Evolutionary conservation across 2,797 vertebrate genomes (phyloP).

Genomic region (Novumbra hubbsi): DNA sequence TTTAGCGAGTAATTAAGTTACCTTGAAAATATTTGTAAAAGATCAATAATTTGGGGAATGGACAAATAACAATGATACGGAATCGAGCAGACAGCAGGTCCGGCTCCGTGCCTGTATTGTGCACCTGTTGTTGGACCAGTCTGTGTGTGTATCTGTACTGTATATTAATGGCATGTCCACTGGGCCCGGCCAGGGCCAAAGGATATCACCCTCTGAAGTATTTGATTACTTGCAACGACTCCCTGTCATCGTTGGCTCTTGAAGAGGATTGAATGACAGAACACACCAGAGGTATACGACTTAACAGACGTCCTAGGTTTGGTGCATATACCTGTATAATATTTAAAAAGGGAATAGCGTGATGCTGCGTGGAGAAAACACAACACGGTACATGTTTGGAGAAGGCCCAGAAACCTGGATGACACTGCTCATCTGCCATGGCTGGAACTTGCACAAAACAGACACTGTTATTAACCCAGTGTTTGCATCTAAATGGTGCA

Average conservation of each 20-base stretch:
- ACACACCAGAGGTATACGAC: conserved; percentile 30
- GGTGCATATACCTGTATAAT: conserved; percentile 17
- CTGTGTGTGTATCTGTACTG: conserved; percentile 25
- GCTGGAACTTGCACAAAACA: conserved; percentile 55
- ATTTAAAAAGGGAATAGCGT: conserved; percentile 54
- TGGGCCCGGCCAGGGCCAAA: conserved; percentile 24
- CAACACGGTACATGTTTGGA: conserved; percentile 71
- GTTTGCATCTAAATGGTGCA: conserved; percentile 73
- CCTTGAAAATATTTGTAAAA: conserved; percentile 90
- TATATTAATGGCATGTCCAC: conserved; percentile 28
- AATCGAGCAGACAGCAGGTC: neutral
- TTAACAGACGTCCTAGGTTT: conserved; percentile 32
- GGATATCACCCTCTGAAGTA: conserved; percentile 31
- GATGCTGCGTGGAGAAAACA: conserved; percentile 40
- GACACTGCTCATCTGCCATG: conserved; percentile 76
- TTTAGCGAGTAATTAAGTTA: conserved; percentile 98
- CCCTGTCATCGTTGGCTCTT: conserved; percentile 23
- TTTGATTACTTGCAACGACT: conserved; percentile 48
- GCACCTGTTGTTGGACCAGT: neutral
- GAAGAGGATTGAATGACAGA: conserved; percentile 16
- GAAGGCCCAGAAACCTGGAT: conserved; percentile 57
- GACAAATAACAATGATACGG: conserved; percentile 53
- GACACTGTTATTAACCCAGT: conserved; percentile 70
- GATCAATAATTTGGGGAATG: conserved; percentile 70
- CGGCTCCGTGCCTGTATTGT: neutral